A percentile compares a stretch with the other conserved stretches of the same genome.
Evolutionary conservation across 2,888 invertebrate genomes (phyloP).

Genomic region (Dasysyrphus albostriatus): DNA sequence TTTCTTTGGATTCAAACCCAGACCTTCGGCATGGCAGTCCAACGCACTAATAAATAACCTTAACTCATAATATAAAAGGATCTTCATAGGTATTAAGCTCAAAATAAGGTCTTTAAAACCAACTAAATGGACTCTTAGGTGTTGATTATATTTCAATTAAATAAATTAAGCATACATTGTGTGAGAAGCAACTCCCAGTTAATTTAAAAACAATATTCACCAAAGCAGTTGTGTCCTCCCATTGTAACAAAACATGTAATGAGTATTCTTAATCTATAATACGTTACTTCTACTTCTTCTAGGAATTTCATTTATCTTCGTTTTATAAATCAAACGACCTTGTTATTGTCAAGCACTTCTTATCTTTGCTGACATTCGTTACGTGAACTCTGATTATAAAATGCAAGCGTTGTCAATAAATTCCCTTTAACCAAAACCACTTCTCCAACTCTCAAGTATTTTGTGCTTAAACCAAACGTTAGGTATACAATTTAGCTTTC

Average conservation of each 20-base stretch:
- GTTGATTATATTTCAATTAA: not conserved
- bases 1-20: too few relatives aligned
- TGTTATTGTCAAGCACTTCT: slow-evolving; percentile 11
- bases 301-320: slow-evolving; percentile 6
- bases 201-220: not conserved
- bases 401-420: slow-evolving; percentile 37
- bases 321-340: slow-evolving; percentile 1
- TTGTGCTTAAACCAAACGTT: slow-evolving; percentile 17
- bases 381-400: slow-evolving; percentile 47
- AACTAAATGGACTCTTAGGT: not conserved
- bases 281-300: not conserved
- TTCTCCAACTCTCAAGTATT: slow-evolving; percentile 14
- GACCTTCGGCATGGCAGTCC: too few relatives aligned
- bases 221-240: not conserved
- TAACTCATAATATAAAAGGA: not conserved
- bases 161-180: not conserved
- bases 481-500: slow-evolving; percentile 28
- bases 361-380: slow-evolving; percentile 21
- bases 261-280: not conserved
- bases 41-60: too few relatives aligned
- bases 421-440: slow-evolving; percentile 5
- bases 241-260: not conserved
- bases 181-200: not conserved
- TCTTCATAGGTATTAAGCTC: not conserved
- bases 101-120: not conserved